phyloP scores from a whole-genome alignment of 2,888 invertebrate species.

The Amaurobius ferox region DNA sequence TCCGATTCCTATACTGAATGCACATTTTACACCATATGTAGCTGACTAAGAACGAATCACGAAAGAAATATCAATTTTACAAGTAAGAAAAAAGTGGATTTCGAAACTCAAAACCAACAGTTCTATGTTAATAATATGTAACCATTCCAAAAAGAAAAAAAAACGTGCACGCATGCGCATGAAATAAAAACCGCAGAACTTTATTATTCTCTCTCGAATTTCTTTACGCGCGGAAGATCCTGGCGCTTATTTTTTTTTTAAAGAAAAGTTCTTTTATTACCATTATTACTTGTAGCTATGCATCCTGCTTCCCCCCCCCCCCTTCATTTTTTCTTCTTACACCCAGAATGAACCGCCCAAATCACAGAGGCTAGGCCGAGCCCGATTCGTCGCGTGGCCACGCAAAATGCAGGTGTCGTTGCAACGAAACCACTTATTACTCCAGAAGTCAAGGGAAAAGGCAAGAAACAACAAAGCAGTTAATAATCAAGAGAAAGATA shows the following conservation, averaged over 20 bases:
- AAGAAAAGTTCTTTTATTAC: background rate
- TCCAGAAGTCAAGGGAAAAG: background rate
- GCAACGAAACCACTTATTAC: slow-evolving; percentile 53
- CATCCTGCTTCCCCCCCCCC: background rate
- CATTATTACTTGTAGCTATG: background rate
- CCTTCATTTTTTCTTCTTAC: background rate
- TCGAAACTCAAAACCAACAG: background rate
- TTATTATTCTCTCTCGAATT: background rate
- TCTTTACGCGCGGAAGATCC: background rate
- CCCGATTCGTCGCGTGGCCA: slow-evolving; percentile 50
- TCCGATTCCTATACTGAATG: no score
- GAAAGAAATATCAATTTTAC: no score
- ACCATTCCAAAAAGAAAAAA: background rate
- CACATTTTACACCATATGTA: no score
- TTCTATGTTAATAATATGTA: background rate
- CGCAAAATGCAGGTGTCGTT: slow-evolving; percentile 65
- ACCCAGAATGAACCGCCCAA: slow-evolving; percentile 49
- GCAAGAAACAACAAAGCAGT: background rate
- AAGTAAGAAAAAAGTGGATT: background rate
- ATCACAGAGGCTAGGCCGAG: slow-evolving; percentile 45
- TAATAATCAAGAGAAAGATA: slow-evolving; percentile 42
- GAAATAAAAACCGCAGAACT: background rate
- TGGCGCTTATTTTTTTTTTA: background rate
- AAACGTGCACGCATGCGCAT: background rate
- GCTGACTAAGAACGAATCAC: no score